Evolutionary conservation across 2,113 vertebrate species (phyloP).

Genomic region (Cyanoderma ruficeps): DNA sequence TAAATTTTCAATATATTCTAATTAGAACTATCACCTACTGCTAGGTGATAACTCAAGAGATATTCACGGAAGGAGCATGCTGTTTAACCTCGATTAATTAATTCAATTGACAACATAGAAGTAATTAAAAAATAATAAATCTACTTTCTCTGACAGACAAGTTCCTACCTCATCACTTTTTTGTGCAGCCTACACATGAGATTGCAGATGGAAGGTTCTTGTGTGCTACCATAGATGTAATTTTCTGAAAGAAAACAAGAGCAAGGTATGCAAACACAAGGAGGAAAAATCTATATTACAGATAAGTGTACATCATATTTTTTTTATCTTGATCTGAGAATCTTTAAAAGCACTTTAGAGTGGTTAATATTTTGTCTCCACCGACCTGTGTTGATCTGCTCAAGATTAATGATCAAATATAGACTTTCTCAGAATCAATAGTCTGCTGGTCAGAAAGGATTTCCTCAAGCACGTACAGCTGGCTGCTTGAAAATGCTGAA

Average conservation of each 20-base stretch:
- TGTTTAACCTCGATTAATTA: neutral
- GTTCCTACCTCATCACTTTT: neutral
- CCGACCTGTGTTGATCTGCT: neutral
- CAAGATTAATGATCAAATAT: neutral
- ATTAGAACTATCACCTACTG: neutral
- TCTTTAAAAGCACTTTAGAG: conserved; percentile 21
- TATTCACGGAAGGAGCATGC: neutral
- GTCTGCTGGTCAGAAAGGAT: neutral
- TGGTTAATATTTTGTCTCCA: neutral
- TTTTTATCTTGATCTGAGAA: neutral
- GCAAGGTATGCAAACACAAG: neutral
- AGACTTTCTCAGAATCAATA: conserved; percentile 18
- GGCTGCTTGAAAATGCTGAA: neutral
- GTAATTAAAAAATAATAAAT: neutral
- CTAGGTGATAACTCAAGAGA: neutral
- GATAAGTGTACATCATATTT: neutral
- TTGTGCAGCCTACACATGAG: neutral
- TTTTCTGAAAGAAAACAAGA: neutral
- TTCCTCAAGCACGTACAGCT: neutral
- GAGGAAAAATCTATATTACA: neutral
- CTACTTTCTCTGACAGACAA: neutral
- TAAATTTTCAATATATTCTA: neutral
- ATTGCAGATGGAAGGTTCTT: neutral
- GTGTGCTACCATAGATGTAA: neutral
- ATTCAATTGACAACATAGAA: neutral